phyloP scores from a whole-genome alignment of 1,140 invertebrate species.

The Chelonus insularis region DNA sequence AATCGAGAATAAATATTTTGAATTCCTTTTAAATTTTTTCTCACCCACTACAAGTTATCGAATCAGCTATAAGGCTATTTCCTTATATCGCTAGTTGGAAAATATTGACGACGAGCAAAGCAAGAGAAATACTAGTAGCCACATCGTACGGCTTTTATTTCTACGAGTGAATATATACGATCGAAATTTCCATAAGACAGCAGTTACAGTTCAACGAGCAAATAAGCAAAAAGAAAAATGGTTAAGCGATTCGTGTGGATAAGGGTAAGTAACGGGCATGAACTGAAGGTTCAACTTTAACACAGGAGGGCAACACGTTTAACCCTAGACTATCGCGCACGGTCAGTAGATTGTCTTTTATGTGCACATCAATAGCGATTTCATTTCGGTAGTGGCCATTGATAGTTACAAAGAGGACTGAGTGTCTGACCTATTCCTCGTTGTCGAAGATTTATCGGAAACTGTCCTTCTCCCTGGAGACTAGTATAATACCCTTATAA shows the following conservation, averaged over 20 bases:
- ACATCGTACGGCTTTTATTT: slow-evolving; percentile 11
- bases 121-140: slow-evolving; percentile 22
- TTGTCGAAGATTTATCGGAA: slow-evolving; percentile 45
- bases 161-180: slow-evolving; percentile 31
- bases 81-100: neutral
- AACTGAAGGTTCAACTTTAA: slow-evolving; percentile 37
- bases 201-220: slow-evolving; percentile 41
- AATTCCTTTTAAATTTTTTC: too few relatives aligned
- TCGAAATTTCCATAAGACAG: slow-evolving; percentile 45
- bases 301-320: slow-evolving; percentile 43
- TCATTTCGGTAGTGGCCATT: slow-evolving; percentile 17
- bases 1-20: too few relatives aligned
- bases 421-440: slow-evolving; percentile 30
- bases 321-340: slow-evolving; percentile 33
- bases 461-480: slow-evolving; percentile 25
- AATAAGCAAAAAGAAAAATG: slow-evolving; percentile 18
- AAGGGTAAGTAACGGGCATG: slow-evolving; percentile 38
- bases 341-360: slow-evolving; percentile 8
- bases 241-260: slow-evolving; percentile 11
- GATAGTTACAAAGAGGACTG: slow-evolving; percentile 25
- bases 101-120: neutral
- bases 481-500: slow-evolving; percentile 47
- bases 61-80: neutral
- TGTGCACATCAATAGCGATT: slow-evolving; percentile 2
- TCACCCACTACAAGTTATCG: neutral